phyloP scores from a whole-genome alignment of 2,888 invertebrate genomes.

The Drosophila helvetica region DNA sequence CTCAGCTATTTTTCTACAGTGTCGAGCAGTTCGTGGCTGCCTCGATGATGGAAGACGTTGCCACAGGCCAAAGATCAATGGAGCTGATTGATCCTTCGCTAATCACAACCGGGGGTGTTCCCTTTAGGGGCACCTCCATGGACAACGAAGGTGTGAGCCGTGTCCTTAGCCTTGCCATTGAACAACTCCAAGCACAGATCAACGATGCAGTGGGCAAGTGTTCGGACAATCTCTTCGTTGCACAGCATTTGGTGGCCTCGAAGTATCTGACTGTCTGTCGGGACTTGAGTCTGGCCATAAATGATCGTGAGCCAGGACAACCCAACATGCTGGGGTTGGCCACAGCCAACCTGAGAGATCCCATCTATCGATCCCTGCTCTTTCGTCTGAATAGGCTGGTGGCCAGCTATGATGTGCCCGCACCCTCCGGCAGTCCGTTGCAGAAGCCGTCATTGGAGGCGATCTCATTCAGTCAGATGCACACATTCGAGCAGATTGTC shows the following conservation, averaged over 20 bases:
- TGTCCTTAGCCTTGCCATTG: constrained; percentile 38
- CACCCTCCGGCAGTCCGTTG: constrained; percentile 79
- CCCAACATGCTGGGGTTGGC: constrained; percentile 54
- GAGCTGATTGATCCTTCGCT: constrained; percentile 40
- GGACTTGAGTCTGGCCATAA: constrained; percentile 46
- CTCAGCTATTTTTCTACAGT: constrained; percentile 38
- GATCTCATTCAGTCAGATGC: constrained; percentile 87
- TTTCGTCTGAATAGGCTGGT: constrained; percentile 86
- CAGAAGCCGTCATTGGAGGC: constrained; percentile 85
- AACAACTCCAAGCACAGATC: constrained; percentile 49
- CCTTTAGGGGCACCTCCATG: constrained; percentile 36
- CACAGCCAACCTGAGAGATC: constrained; percentile 86
- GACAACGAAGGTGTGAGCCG: constrained; percentile 2
- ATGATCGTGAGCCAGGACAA: constrained; percentile 85
- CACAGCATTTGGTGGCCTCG: constrained; percentile 33
- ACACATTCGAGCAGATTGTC: constrained; percentile 88
- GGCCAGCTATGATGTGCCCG: constrained; percentile 84
- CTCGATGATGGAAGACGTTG: constrained; percentile 52
- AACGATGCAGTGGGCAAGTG: constrained; percentile 18
- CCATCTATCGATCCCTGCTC: constrained; percentile 87
- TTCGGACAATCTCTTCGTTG: neutral
- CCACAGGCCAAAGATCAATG: constrained; percentile 15
- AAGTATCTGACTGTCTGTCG: constrained; percentile 49
- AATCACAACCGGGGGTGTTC: constrained; percentile 53
- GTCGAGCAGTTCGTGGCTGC: constrained; percentile 59